Evolutionary conservation across 1,140 invertebrate species (phyloP).

Genomic region (Calliphora vicina): DNA sequence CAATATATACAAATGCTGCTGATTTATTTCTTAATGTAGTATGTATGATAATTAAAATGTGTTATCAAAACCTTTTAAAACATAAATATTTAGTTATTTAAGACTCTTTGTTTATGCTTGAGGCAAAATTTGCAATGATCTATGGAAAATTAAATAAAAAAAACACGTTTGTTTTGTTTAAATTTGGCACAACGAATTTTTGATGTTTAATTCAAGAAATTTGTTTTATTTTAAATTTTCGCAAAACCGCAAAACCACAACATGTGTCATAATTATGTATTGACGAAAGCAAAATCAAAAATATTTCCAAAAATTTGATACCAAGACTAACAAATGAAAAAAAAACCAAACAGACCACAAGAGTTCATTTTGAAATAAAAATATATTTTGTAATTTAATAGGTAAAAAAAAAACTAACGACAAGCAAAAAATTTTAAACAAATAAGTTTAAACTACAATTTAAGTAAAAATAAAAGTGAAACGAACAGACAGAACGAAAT

Average conservation of each 20-base stretch:
- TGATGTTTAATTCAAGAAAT: background rate
- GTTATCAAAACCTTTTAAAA: background rate
- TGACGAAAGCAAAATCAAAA: background rate
- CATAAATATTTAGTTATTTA: background rate
- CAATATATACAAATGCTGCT: background rate
- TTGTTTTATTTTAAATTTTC: background rate
- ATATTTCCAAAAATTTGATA: background rate
- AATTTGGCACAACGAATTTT: too few species aligned
- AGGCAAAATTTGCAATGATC: background rate
- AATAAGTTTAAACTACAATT: background rate
- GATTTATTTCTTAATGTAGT: background rate
- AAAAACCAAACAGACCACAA: background rate
- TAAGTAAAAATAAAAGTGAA: background rate
- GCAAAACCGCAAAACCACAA: background rate
- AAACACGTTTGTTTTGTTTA: too few species aligned
- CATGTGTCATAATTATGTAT: background rate
- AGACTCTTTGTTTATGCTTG: background rate
- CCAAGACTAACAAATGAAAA: background rate
- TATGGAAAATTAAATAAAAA: too few species aligned
- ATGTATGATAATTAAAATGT: background rate
- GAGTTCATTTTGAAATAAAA: background rate
- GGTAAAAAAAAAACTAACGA: background rate
- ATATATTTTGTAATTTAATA: background rate
- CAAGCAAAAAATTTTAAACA: background rate
- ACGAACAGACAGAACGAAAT: background rate